A percentile compares a stretch with the other conserved stretches of the same genome.
Conservation (phyloP, 2,797 vertebrate species). For the Phoeniculus purpureus region DNA sequence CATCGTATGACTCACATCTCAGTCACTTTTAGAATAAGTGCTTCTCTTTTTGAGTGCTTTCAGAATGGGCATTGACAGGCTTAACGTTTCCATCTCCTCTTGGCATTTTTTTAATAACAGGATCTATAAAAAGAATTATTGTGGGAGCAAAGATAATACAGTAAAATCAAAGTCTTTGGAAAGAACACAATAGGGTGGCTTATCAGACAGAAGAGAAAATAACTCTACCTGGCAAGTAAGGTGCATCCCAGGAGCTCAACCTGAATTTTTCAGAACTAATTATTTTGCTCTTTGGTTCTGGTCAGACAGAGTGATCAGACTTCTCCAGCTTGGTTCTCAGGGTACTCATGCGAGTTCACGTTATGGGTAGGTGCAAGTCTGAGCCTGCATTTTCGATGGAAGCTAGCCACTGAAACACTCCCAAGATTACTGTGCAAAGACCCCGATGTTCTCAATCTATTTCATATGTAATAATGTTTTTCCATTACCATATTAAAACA, state of each 20-base stretch:
- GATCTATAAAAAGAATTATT: neutral
- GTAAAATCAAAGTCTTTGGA: neutral
- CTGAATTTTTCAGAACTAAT: neutral
- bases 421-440: neutral
- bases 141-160: neutral
- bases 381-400: neutral
- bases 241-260: neutral
- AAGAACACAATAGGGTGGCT: neutral
- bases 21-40: constrained; percentile 40
- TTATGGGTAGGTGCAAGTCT: neutral
- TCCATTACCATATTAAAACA: neutral
- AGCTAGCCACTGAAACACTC: neutral
- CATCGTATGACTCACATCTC: constrained; percentile 49
- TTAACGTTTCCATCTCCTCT: neutral
- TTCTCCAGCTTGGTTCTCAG: neutral
- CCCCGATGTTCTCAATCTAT: neutral
- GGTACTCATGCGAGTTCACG: neutral
- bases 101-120: neutral
- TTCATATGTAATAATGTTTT: neutral
- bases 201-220: neutral
- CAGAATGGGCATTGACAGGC: neutral
- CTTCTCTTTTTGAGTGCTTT: constrained; percentile 25
- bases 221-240: neutral
- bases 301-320: neutral
- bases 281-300: neutral